Evolutionary conservation across 2,113 vertebrate genomes (phyloP), one percentile per base, ranked within the genome.

Genomic region (Epinephelus lanceolatus): DNA sequence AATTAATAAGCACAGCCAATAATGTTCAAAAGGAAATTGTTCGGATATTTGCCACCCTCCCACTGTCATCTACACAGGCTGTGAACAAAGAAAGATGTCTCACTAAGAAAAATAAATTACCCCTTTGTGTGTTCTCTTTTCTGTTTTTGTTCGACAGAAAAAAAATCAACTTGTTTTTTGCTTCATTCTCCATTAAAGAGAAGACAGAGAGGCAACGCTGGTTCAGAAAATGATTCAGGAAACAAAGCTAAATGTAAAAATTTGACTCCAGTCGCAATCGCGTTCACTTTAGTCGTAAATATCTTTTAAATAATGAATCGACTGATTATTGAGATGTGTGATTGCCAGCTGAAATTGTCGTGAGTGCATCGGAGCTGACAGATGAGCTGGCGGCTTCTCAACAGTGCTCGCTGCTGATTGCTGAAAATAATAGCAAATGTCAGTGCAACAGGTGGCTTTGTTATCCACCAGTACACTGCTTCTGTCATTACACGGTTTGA

Each of bases 371-470:
- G 56, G 53, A 77, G 68, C 79, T 65, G 70, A 78, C 57, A 67
- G 78, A 84, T 23, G 59, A 80, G 78, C 55, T 52, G 55, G 61
- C 70, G 68, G 72, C 62, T 74, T 76, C 84, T 84, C 77, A 70
- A 53, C 85, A 85, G 71, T 77, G 59, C 61, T 76, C 13, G 21
- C 27, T 67, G 25, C 74, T 87, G 82, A 90, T 89, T 86, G 75
- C 49, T 73, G 67, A 77, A 86, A 91, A 89, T 81, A 68, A 88
- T 65, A 73, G 52, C 10, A 89, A 89, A 88, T 90, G 60, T 86
- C 82, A 76, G 56, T 51, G 49, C 72, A 90, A 85, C 85, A 91
- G 82, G 90, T 78, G 82, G 57, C 71, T 90, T 88, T 87, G 63
- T 81, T 80, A 42, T 71, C 68, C 79, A 72, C 55, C 51, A 55